These are phyloP conservation scores for Amiota mariae DNA, from an alignment of 2,888 invertebrate genomes.

Conservation along the genomic window DNA sequence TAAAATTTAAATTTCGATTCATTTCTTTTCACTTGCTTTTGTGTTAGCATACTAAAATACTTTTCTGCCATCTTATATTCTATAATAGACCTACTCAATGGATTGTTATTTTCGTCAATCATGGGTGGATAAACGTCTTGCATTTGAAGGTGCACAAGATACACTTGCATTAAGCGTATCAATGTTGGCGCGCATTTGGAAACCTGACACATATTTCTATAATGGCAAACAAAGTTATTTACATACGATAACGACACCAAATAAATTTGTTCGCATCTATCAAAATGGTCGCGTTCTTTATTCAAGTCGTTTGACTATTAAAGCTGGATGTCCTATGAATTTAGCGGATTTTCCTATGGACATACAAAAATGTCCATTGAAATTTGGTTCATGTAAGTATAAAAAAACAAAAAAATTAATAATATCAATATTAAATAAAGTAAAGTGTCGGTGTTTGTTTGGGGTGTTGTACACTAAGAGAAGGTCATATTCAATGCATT, in stretches of 20 bases:
- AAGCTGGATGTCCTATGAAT: conserved; percentile 89
- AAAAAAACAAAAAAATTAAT: background rate
- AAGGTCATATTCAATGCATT: conserved; percentile 39
- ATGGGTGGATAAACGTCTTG: conserved; percentile 85
- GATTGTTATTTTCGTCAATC: conserved; percentile 91
- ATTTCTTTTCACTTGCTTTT: conserved; percentile 13
- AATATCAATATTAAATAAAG: background rate
- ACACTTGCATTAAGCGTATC: conserved; percentile 85
- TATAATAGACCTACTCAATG: conserved; percentile 84
- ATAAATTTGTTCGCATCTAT: conserved; percentile 85
- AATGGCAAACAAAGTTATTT: conserved; percentile 88
- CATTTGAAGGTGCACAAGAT: conserved; percentile 79
- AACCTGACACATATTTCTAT: conserved; percentile 89
- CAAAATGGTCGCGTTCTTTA: conserved; percentile 84
- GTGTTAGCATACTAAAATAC: background rate
- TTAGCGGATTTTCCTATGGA: conserved; percentile 91
- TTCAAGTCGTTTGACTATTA: conserved; percentile 87
- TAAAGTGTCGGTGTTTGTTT: background rate
- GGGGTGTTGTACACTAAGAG: conserved; percentile 20
- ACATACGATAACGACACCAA: conserved; percentile 89
- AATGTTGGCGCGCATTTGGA: conserved; percentile 88
- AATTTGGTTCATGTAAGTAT: conserved; percentile 87
- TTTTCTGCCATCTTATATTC: conserved; percentile 14
- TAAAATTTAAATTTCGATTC: background rate
- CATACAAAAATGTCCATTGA: conserved; percentile 84